phyloP scores from a whole-genome alignment of 2,888 invertebrate genomes.

The Neoaliturus tenellus region DNA sequence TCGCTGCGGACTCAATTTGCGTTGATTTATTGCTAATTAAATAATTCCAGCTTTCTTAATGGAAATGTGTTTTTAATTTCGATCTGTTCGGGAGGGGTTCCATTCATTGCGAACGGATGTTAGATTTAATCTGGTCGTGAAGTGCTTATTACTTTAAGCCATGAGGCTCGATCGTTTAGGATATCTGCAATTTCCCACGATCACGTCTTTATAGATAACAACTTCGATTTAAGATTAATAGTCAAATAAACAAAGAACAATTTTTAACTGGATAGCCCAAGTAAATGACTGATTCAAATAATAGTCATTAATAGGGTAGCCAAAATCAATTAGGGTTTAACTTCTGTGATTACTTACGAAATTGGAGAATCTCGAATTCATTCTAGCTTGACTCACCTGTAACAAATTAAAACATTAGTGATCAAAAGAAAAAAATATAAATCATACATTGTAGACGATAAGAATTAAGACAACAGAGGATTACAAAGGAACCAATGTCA shows the following conservation, averaged over 20 bases:
- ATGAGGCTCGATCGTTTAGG: not conserved
- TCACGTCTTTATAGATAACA: constrained; percentile 1
- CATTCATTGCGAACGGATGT: constrained; percentile 10
- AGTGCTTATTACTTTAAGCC: constrained; percentile 14
- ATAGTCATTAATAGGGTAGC: too few species aligned
- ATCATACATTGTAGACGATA: too few species aligned
- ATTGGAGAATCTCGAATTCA: too few species aligned
- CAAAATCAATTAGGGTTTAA: too few species aligned
- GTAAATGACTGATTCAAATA: too few species aligned
- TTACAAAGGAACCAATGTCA: too few species aligned
- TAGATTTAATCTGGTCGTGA: not conserved
- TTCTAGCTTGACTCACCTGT: too few species aligned
- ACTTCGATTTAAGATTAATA: not conserved
- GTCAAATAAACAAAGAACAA: not conserved
- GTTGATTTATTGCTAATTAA: constrained; percentile 47
- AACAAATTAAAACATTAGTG: too few species aligned
- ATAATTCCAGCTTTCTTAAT: constrained; percentile 33
- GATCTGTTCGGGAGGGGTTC: not conserved
- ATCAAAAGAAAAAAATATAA: too few species aligned
- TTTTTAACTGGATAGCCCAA: too few species aligned
- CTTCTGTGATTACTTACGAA: too few species aligned
- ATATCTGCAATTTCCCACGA: not conserved
- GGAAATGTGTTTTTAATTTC: constrained; percentile 42
- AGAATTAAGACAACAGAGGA: too few species aligned
- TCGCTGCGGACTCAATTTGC: constrained; percentile 17